Percentiles rank a stretch among this genome's conserved stretches.
Conservation (phyloP, 30 jellyfish, hydroid and myxozoan species). For the Morbakka virulenta region DNA sequence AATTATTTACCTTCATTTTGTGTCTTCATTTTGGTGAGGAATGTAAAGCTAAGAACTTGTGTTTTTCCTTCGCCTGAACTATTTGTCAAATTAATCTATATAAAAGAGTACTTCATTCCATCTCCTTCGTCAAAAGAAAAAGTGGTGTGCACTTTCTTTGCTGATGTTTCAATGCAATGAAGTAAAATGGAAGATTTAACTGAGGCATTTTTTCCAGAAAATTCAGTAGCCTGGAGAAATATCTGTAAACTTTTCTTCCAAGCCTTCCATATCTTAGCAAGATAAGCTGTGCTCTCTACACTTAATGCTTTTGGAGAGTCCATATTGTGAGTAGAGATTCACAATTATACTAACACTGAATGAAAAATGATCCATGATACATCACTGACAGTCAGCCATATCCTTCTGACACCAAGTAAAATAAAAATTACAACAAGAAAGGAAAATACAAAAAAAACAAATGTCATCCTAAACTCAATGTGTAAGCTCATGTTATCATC, state of each 20-base stretch:
- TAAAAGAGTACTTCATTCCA: not conserved
- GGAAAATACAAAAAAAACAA: too few species aligned
- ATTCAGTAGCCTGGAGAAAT: conserved; percentile 21
- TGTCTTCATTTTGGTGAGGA: conserved; percentile 13
- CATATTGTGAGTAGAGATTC: too few species aligned
- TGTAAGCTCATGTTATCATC: too few species aligned
- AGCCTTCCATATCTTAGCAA: conserved; percentile 35
- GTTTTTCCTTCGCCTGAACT: conserved; percentile 27
- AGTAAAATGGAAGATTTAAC: conserved; percentile 20
- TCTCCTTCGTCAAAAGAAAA: not conserved
- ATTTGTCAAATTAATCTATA: conserved; percentile 11
- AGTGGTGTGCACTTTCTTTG: conserved; percentile 2
- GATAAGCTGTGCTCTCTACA: conserved; percentile 18
- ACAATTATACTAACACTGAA: too few species aligned
- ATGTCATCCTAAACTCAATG: too few species aligned
- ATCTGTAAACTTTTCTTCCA: conserved; percentile 40
- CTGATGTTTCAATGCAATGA: conserved; percentile 42
- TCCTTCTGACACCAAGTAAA: too few species aligned
- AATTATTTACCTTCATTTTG: conserved; percentile 14
- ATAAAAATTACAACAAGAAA: too few species aligned
- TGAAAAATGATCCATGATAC: too few species aligned
- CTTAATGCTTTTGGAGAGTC: conserved; percentile 19
- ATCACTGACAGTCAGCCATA: too few species aligned
- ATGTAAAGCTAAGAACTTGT: not conserved
- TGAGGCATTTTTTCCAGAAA: not conserved